Conservation (phyloP, 2,797 vertebrate species). For the Adrianichthys oophorus region DNA sequence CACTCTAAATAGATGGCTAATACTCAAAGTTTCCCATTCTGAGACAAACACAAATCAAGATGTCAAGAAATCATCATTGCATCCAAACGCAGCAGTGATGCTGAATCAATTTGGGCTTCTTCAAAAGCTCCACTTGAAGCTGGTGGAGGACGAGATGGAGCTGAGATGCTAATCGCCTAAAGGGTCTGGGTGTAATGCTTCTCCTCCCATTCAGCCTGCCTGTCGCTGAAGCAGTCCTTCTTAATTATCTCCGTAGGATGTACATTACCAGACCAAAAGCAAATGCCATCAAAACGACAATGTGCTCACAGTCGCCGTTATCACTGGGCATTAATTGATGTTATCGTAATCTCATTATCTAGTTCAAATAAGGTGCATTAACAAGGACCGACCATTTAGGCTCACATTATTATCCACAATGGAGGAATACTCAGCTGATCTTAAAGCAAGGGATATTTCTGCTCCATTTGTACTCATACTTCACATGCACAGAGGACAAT, state of each 20-base stretch:
- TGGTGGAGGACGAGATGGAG: conserved; percentile 52
- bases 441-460: neutral
- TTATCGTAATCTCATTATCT: conserved; percentile 69
- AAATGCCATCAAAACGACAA: conserved; percentile 72
- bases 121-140: conserved; percentile 78
- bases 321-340: conserved; percentile 64
- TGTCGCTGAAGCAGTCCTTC: conserved; percentile 61
- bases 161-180: conserved; percentile 71
- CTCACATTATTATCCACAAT: conserved; percentile 44
- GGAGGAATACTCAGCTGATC: conserved; percentile 17
- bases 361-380: conserved; percentile 67
- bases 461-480: no score
- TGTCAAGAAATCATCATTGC: conserved; percentile 49
- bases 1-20: conserved; percentile 18
- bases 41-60: conserved; percentile 56
- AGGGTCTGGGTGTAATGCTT: conserved; percentile 72
- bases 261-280: conserved; percentile 73
- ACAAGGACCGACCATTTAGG: conserved; percentile 51
- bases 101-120: conserved; percentile 75
- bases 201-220: conserved; percentile 64
- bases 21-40: conserved; percentile 23
- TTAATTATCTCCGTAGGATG: conserved; percentile 78
- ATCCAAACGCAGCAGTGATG: conserved; percentile 28
- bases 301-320: conserved; percentile 54
- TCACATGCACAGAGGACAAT: no score